Percentiles rank a stretch among this genome's conserved stretches.
Conservation (phyloP, 2,113 vertebrate species). For the Misgurnus mizolepis region DNA sequence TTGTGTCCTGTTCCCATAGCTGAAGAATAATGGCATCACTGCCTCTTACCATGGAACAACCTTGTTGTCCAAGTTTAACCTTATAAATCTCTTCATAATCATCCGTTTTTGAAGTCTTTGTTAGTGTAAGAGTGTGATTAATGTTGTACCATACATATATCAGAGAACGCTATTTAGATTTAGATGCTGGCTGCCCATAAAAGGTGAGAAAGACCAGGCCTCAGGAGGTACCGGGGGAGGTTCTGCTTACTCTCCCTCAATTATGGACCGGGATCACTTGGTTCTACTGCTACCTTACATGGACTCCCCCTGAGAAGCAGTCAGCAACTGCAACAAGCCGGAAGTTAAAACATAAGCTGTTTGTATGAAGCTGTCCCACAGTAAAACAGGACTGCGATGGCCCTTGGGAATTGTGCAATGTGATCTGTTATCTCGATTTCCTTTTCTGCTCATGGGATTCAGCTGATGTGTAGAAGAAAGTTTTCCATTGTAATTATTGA, state of each 20-base stretch:
- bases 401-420: conserved; percentile 25
- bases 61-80: neutral
- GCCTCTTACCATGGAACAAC: neutral
- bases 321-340: neutral
- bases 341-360: conserved; percentile 28
- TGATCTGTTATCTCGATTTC: conserved; percentile 35
- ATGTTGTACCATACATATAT: neutral
- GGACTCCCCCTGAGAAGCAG: conserved; percentile 51
- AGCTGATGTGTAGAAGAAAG: neutral
- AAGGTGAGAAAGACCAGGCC: neutral
- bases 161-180: neutral
- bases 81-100: neutral
- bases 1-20: neutral
- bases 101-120: neutral
- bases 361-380: neutral
- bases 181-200: neutral
- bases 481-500: conserved; percentile 14
- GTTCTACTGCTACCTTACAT: conserved; percentile 65
- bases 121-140: neutral
- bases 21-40: neutral
- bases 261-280: neutral
- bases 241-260: conserved; percentile 32
- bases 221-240: neutral
- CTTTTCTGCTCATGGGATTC: neutral
- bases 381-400: neutral